Percentiles rank a stretch among this genome's conserved stretches.
These are phyloP conservation scores for Pentalonia nigronervosa DNA, from an alignment of 1,140 invertebrate genomes.

Conservation along the genomic window DNA sequence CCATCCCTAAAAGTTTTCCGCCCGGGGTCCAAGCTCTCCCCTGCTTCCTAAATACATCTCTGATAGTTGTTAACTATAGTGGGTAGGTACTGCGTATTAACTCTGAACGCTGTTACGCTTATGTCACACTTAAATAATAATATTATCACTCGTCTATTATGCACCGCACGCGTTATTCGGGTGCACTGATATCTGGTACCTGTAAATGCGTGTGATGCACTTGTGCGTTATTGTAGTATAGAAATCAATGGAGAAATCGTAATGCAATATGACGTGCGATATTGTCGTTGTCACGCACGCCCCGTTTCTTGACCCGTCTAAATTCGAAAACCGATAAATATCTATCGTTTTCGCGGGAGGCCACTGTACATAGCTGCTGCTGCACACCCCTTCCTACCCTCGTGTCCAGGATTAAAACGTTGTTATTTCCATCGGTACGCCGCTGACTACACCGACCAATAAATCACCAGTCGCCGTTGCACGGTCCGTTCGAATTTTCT, in stretches of 20 bases:
- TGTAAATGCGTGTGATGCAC: too few species aligned
- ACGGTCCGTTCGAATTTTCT: conserved; percentile 34
- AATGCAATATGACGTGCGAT: not conserved
- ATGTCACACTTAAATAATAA: not conserved
- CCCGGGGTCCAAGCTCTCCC: too few species aligned
- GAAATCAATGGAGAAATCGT: not conserved
- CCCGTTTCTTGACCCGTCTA: conserved; percentile 17
- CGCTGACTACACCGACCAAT: not conserved
- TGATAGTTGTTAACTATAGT: too few species aligned
- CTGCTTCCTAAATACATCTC: too few species aligned
- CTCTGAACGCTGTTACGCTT: too few species aligned
- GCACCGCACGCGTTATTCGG: too few species aligned
- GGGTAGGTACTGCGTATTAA: too few species aligned
- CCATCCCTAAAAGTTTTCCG: too few species aligned
- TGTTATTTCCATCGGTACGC: not conserved
- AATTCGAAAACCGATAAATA: conserved; percentile 41
- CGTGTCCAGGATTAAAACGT: not conserved
- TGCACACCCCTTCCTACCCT: too few species aligned
- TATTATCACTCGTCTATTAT: too few species aligned
- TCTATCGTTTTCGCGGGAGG: not conserved
- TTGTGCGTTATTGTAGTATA: not conserved
- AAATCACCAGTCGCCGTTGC: not conserved
- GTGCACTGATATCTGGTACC: too few species aligned
- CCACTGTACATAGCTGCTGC: not conserved
- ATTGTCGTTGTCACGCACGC: not conserved